Conservation (phyloP, 2,888 invertebrate species). For the Tetanocera ferruginea region DNA sequence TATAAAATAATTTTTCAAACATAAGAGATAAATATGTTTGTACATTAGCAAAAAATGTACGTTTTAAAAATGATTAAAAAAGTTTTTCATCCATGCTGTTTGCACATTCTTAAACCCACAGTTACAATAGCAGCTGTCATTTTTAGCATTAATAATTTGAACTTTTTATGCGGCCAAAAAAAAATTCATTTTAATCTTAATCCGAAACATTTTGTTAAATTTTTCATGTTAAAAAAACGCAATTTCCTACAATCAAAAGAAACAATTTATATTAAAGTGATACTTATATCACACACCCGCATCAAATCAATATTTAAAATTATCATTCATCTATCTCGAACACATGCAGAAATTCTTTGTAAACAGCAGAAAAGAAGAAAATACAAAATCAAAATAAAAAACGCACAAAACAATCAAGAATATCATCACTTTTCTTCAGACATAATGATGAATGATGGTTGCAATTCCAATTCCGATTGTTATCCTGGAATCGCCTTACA, state of each 20-base stretch:
- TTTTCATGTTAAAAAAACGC: too few relatives aligned
- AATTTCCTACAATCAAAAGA: not conserved
- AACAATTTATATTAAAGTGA: not conserved
- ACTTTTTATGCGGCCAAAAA: too few relatives aligned
- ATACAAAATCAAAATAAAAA: not conserved
- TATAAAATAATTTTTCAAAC: too few relatives aligned
- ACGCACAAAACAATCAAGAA: not conserved
- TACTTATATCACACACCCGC: not conserved
- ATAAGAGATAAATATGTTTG: too few relatives aligned
- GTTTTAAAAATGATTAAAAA: too few relatives aligned
- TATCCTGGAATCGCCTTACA: not conserved
- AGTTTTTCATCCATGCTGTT: too few relatives aligned
- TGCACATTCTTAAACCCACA: too few relatives aligned
- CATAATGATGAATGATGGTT: slow-evolving; percentile 63
- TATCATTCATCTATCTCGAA: slow-evolving; percentile 25
- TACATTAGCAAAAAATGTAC: too few relatives aligned
- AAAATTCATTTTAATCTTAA: too few relatives aligned
- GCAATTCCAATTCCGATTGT: slow-evolving; percentile 39
- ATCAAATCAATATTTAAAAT: slow-evolving; percentile 29
- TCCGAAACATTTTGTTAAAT: too few relatives aligned
- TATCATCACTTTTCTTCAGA: slow-evolving; percentile 35
- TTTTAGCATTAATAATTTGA: too few relatives aligned
- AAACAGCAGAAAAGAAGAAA: not conserved
- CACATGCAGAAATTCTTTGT: not conserved
- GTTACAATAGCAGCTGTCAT: too few relatives aligned